Evolutionary conservation across 2,113 vertebrate species (phyloP).

Genomic region (Erpornis zantholeuca): DNA sequence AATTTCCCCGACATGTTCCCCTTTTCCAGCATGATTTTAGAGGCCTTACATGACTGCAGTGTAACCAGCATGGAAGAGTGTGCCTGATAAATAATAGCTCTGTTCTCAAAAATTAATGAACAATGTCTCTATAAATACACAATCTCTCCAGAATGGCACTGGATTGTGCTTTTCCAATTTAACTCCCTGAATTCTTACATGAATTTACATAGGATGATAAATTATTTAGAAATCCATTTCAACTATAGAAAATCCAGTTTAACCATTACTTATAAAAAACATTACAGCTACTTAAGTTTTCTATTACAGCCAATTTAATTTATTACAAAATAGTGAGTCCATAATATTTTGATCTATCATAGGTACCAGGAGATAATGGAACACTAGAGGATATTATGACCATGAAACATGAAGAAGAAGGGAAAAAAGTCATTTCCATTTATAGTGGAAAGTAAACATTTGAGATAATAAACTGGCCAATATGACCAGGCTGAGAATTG

Average conservation of each 20-base stretch:
- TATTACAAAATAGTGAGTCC: not conserved
- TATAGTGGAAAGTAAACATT: constrained; percentile 56
- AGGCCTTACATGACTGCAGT: not conserved
- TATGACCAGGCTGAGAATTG: not conserved
- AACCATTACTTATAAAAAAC: constrained; percentile 14
- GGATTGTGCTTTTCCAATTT: not conserved
- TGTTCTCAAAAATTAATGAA: constrained; percentile 40
- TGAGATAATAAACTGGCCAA: constrained; percentile 48
- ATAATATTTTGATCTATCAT: constrained; percentile 36
- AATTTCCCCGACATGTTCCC: constrained; percentile 1
- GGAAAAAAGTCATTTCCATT: constrained; percentile 46
- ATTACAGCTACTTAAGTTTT: constrained; percentile 36
- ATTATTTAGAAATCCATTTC: constrained; percentile 48
- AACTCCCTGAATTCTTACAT: not conserved
- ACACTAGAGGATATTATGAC: not conserved
- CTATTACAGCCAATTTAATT: constrained; percentile 46
- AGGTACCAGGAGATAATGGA: constrained; percentile 23
- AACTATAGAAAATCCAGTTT: constrained; percentile 26
- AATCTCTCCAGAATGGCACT: not conserved
- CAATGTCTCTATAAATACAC: not conserved
- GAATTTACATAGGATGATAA: constrained; percentile 21
- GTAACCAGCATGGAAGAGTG: not conserved
- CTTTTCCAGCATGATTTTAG: constrained; percentile 10
- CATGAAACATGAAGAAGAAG: constrained; percentile 34
- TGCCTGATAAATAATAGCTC: not conserved